A percentile compares a stretch with the other conserved stretches of the same genome.
These are phyloP conservation scores for Nesogale talazaci DNA, from an alignment of 2,113 vertebrate genomes.

Conservation along the genomic window DNA sequence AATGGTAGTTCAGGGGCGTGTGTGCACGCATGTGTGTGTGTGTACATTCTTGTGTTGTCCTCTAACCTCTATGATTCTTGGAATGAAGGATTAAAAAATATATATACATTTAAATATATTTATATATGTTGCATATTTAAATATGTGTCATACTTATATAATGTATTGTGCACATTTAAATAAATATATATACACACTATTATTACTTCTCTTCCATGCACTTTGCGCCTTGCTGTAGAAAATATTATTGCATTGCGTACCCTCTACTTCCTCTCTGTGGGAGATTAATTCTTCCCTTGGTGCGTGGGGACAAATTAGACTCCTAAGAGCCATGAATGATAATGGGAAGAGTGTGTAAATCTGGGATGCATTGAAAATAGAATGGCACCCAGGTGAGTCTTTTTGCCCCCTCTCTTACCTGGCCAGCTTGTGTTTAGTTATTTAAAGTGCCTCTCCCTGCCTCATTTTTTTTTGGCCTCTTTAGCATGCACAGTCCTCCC, in stretches of 20 bases:
- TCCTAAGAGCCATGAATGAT: slow-evolving; percentile 68
- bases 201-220: slow-evolving; percentile 72
- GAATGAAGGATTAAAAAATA: slow-evolving; percentile 44
- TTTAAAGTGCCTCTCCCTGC: neutral
- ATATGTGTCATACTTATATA: too few species aligned
- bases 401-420: neutral
- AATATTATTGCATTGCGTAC: slow-evolving; percentile 79
- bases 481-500: neutral
- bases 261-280: slow-evolving; percentile 79
- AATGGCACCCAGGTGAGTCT: slow-evolving; percentile 39
- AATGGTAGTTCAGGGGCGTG: slow-evolving; percentile 8
- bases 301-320: slow-evolving; percentile 63
- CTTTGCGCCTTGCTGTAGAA: slow-evolving; percentile 76
- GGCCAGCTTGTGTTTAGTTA: neutral
- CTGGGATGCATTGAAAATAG: slow-evolving; percentile 53
- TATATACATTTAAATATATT: too few species aligned
- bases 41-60: neutral
- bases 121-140: too few species aligned
- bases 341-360: slow-evolving; percentile 70
- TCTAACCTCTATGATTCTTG: slow-evolving; percentile 51
- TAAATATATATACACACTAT: neutral
- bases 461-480: neutral
- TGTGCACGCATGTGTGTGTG: neutral
- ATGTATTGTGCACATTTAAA: too few species aligned
- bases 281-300: slow-evolving; percentile 78